These are phyloP conservation scores for Charaxes varanes DNA, from an alignment of 1,140 invertebrate genomes.

Conservation along the genomic window DNA sequence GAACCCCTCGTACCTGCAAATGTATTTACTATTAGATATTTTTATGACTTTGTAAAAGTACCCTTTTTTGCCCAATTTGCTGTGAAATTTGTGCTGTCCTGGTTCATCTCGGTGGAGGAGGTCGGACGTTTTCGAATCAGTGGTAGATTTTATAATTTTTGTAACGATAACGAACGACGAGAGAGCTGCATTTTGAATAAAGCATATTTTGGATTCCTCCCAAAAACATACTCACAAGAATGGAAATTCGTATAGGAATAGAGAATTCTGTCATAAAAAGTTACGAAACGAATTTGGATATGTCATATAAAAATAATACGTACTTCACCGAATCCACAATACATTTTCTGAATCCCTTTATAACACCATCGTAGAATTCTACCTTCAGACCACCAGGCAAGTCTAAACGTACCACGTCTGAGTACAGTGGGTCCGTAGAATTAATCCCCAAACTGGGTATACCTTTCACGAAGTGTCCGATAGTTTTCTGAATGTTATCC, in stretches of 20 bases:
- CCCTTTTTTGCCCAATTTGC: not conserved
- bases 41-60: not conserved
- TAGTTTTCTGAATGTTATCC: constrained; percentile 37
- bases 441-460: constrained; percentile 39
- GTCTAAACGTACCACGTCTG: constrained; percentile 26
- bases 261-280: no score
- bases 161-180: no score
- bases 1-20: constrained; percentile 26
- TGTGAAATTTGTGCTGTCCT: no score
- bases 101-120: no score
- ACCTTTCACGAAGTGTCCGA: constrained; percentile 43
- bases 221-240: no score
- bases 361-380: constrained; percentile 28
- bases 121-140: no score
- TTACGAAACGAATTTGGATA: no score
- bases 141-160: no score
- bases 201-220: no score
- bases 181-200: no score
- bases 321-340: constrained; percentile 38
- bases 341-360: constrained; percentile 44
- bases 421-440: constrained; percentile 32
- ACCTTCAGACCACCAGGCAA: constrained; percentile 44
- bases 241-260: no score
- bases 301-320: constrained; percentile 24
- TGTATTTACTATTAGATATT: not conserved